These are phyloP conservation scores for Cantharis nigra DNA, from an alignment of 2,888 invertebrate species.

Conservation along the genomic window DNA sequence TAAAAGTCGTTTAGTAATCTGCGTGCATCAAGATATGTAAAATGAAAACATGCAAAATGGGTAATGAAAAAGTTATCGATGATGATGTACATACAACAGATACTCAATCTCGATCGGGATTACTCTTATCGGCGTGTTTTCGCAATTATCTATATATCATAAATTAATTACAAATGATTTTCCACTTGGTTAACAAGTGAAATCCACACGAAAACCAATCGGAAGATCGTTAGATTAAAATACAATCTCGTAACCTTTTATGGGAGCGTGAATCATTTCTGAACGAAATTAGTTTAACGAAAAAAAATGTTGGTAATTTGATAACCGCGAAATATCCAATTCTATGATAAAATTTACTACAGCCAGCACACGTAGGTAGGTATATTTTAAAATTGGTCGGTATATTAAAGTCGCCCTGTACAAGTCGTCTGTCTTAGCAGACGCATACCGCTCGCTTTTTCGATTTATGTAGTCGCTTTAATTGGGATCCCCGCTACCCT, in stretches of 20 bases:
- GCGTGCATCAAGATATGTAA: conserved; percentile 57
- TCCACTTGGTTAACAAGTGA: neutral
- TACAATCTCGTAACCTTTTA: neutral
- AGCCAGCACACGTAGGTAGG: neutral
- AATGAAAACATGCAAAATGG: conserved; percentile 53
- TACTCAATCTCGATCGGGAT: conserved; percentile 36
- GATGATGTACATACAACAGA: conserved; percentile 18
- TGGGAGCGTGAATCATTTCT: neutral
- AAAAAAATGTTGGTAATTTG: neutral
- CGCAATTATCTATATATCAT: neutral
- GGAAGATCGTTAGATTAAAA: neutral
- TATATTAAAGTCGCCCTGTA: conserved; percentile 37
- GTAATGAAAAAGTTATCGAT: conserved; percentile 49
- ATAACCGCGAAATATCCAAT: neutral
- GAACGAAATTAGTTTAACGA: neutral
- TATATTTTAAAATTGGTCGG: neutral
- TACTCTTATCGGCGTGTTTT: conserved; percentile 16
- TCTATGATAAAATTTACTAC: neutral
- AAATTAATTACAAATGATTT: neutral
- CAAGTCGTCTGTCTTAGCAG: conserved; percentile 48
- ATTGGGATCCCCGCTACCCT: conserved; percentile 48
- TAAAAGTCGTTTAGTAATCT: conserved; percentile 55
- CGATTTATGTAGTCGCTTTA: conserved; percentile 52
- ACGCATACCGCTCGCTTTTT: conserved; percentile 42
- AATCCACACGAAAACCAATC: neutral